Conservation (phyloP, 2,113 vertebrate genomes). For the Maccullochella peelii region DNA sequence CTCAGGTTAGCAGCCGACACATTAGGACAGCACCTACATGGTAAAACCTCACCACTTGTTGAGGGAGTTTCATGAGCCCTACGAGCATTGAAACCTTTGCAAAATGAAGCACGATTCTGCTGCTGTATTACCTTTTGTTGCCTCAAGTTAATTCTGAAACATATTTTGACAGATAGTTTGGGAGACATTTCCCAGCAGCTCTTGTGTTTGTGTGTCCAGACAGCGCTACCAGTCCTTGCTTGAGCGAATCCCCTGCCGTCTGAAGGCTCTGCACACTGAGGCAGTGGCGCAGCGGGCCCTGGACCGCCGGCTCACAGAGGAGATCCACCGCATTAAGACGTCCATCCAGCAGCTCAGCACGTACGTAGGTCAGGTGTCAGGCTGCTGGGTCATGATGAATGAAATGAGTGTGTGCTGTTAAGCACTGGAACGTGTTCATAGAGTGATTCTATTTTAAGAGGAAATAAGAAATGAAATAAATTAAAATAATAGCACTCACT, state of each 20-base stretch:
- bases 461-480: background rate
- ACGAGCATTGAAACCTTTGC: background rate
- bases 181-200: background rate
- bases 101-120: background rate
- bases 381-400: background rate
- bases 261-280: slow-evolving; percentile 88
- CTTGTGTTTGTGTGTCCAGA: slow-evolving; percentile 72
- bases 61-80: background rate
- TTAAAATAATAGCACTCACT: background rate
- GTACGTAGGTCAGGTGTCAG: slow-evolving; percentile 80
- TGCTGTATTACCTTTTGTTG: background rate
- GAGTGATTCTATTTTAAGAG: background rate
- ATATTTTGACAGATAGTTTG: background rate
- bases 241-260: slow-evolving; percentile 85
- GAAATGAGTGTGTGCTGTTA: background rate
- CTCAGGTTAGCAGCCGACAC: slow-evolving; percentile 85
- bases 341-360: slow-evolving; percentile 84
- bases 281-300: slow-evolving; percentile 85
- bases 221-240: slow-evolving; percentile 88
- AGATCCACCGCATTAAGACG: slow-evolving; percentile 86
- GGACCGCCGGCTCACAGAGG: slow-evolving; percentile 86
- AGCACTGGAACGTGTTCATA: background rate
- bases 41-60: background rate
- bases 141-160: background rate
- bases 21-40: background rate